Base-by-base conservation (phyloP, 2,113 vertebrate genomes). In the Lates calcarifer region DNA sequence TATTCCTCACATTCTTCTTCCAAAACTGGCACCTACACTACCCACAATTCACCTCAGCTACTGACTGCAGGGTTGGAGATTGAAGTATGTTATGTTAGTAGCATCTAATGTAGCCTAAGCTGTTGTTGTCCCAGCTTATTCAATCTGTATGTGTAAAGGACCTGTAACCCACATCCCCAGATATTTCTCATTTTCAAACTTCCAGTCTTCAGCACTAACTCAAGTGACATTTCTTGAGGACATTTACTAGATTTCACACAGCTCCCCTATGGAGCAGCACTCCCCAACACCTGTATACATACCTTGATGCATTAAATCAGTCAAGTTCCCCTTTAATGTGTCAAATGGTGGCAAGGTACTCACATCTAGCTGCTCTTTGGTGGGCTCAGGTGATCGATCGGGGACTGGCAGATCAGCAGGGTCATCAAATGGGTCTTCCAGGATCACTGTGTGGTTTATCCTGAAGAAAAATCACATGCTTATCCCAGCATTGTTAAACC, bases 361-460 rank as follows among this genome's bases (percentile, higher is more conserved):
- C 86, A 98, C 98, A 86, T 99, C 97, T 0, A 99, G 92, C 82
- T 99, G 98, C 15, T 97, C 96, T 85, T 94, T 97, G 12, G 96
- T 99, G 49, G 98, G 98, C 72, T 99, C 97, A 49, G 98, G 98
- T 4, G 98, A 99, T 33, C 94, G 92, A 89, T 99, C 97, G 5
- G 98, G 98, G 82, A 99, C 89, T 17, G 93, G 91, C 63, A 99
- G 93, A 80, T 95, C 95, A 55, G 95, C 90, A 5, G 98, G 98
- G 66, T 99, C 98, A 88, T 99, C 97, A 88, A 97, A 99, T 0
- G 98, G 98, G 87, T 99, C 98, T 39, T 99, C 98, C 85, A 99
- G 94, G 91, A 99, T 96, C 45, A 99, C 97, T 0, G 98, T 98
- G 85, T 99, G 98, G 91, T 97, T 99, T 94, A 99, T 98, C 93